phyloP scores from a whole-genome alignment of 2,888 invertebrate species.

The Nymphalis polychloros region DNA sequence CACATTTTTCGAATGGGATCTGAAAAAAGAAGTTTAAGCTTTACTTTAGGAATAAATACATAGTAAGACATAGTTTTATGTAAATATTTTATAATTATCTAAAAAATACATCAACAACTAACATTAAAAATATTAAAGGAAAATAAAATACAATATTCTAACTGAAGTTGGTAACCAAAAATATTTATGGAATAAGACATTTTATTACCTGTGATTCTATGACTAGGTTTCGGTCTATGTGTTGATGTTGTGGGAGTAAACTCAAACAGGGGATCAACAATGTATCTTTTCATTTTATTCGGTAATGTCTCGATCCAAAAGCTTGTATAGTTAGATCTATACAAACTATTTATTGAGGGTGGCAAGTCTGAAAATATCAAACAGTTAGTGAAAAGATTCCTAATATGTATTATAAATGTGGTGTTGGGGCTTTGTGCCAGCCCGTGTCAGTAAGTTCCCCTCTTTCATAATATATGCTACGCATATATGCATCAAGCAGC shows the following conservation, averaged over 20 bases:
- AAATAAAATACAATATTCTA: no score
- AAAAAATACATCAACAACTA: no score
- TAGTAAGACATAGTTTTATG: background rate
- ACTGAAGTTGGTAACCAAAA: background rate
- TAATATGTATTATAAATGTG: no score
- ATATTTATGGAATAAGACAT: background rate
- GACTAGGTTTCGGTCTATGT: conserved; percentile 54
- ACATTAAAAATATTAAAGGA: no score
- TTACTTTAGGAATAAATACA: no score
- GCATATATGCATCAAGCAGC: no score
- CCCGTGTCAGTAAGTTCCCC: no score
- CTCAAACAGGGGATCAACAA: conserved; percentile 68
- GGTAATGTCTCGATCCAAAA: conserved; percentile 94
- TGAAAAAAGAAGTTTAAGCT: conserved; percentile 40
- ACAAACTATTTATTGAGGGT: conserved; percentile 86
- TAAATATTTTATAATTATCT: no score
- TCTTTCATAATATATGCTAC: no score
- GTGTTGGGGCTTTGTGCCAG: no score
- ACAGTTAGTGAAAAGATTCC: no score
- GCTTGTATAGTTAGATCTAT: conserved; percentile 88
- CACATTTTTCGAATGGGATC: conserved; percentile 61
- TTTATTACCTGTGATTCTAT: conserved; percentile 54
- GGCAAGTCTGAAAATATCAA: conserved; percentile 85
- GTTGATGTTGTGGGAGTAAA: conserved; percentile 58
- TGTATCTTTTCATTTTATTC: conserved; percentile 83